phyloP scores from a whole-genome alignment of 2,113 vertebrate species.

The Sakesphorus luctuosus region DNA sequence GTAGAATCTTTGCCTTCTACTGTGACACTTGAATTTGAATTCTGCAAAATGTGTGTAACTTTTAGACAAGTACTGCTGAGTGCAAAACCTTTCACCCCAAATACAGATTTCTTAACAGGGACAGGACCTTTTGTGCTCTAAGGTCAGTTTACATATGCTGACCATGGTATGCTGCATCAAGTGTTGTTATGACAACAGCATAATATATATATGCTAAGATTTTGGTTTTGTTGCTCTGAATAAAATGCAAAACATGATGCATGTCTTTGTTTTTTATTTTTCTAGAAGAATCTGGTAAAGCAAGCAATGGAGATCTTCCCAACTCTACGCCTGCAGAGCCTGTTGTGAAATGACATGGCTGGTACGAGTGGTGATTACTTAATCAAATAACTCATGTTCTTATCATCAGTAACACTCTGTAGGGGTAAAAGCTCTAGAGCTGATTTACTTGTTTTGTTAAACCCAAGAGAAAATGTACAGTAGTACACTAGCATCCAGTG shows the following conservation, averaged over 20 bases:
- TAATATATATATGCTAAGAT: too few relatives aligned
- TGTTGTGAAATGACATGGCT: conserved; percentile 73
- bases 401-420: background rate
- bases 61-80: background rate
- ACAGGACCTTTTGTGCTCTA: background rate
- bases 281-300: conserved; percentile 77
- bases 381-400: background rate
- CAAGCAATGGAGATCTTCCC: conserved; percentile 65
- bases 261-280: background rate
- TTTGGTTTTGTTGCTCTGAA: background rate
- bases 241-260: background rate
- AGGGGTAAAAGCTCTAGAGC: conserved; percentile 4
- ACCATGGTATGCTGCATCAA: too few relatives aligned
- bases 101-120: fast-evolving
- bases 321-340: conserved; percentile 65
- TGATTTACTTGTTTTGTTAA: conserved; percentile 19
- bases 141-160: background rate
- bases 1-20: background rate
- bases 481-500: background rate
- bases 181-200: background rate
- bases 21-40: background rate
- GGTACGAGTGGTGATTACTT: background rate
- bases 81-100: background rate
- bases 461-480: background rate
- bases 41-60: background rate